Percentiles rank a stretch among this genome's conserved stretches.
These are phyloP conservation scores for Urechis unicinctus DNA, from an alignment of 2,888 invertebrate species.

Conservation along the genomic window DNA sequence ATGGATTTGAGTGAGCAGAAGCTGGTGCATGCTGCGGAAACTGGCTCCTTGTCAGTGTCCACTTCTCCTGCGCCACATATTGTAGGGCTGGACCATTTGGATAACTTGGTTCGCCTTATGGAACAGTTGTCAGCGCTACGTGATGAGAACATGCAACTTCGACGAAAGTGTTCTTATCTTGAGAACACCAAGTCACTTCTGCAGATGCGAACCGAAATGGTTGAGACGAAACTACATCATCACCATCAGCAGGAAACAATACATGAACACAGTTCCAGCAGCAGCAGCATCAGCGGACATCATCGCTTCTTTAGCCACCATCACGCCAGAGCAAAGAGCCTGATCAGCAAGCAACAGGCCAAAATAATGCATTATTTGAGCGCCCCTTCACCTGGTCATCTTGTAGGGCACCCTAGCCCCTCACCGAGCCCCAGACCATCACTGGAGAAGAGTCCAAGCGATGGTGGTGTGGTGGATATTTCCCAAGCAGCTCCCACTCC, in stretches of 20 bases:
- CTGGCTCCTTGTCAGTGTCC: background rate
- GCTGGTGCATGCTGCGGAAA: too few relatives aligned
- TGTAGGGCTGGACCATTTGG: conserved; percentile 66
- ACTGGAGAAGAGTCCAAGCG: background rate
- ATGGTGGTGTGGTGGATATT: background rate
- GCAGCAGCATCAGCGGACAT: background rate
- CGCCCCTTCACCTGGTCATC: background rate
- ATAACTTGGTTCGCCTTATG: conserved; percentile 69
- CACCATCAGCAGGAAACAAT: too few relatives aligned
- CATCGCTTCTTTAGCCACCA: background rate
- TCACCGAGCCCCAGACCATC: background rate
- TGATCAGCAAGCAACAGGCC: background rate
- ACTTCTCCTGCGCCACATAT: background rate
- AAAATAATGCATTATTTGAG: background rate
- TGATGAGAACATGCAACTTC: conserved; percentile 66
- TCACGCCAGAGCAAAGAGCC: background rate
- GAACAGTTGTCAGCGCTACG: conserved; percentile 69
- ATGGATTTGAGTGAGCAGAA: too few relatives aligned
- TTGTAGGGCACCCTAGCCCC: too few relatives aligned
- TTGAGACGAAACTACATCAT: conserved; percentile 7
- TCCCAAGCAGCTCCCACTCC: background rate
- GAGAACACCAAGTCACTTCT: conserved; percentile 63
- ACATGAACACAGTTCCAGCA: background rate
- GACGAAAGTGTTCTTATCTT: conserved; percentile 65
- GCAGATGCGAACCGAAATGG: conserved; percentile 24